Percentiles rank a stretch among this genome's conserved stretches.
Evolutionary conservation across 2,113 vertebrate species (phyloP).

Genomic region (Ageneiosus marmoratus): DNA sequence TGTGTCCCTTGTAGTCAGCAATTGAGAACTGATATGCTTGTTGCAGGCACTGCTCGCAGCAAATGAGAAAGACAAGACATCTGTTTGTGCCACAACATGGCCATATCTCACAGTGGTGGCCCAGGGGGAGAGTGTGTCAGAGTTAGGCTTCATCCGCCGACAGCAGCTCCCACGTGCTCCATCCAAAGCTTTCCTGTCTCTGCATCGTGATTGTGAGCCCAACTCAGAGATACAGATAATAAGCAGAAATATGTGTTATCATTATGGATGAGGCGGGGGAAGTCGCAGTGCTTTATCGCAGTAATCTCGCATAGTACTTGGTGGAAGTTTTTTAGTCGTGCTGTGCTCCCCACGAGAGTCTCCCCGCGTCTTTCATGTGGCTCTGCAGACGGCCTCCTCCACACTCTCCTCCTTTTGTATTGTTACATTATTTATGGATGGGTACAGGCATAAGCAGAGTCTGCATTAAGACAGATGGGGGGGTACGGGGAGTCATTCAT

Average conservation of each 20-base stretch:
- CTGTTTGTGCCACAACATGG: conserved; percentile 86
- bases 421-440: conserved; percentile 78
- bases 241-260: conserved; percentile 39
- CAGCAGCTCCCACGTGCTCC: conserved; percentile 15
- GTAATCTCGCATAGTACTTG: conserved; percentile 40
- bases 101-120: conserved; percentile 53
- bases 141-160: conserved; percentile 61
- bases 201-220: neutral
- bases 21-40: conserved; percentile 83
- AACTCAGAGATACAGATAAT: conserved; percentile 27
- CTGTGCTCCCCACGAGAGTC: conserved; percentile 60
- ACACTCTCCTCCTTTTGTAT: conserved; percentile 70
- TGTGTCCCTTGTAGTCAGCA: conserved; percentile 68
- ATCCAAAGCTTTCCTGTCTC: conserved; percentile 22
- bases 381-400: conserved; percentile 62
- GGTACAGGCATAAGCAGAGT: conserved; percentile 67
- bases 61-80: conserved; percentile 90
- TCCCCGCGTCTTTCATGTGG: conserved; percentile 69
- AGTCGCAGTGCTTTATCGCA: conserved; percentile 40
- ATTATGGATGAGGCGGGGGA: conserved; percentile 41
- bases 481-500: conserved; percentile 64
- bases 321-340: conserved; percentile 56
- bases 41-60: conserved; percentile 81
- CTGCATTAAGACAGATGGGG: conserved; percentile 69
- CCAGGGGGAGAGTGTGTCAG: conserved; percentile 30